Evolutionary conservation across 2,888 invertebrate genomes (phyloP), one percentile per base, ranked within the genome.

Genomic region (Chloroclystis v-ata): DNA sequence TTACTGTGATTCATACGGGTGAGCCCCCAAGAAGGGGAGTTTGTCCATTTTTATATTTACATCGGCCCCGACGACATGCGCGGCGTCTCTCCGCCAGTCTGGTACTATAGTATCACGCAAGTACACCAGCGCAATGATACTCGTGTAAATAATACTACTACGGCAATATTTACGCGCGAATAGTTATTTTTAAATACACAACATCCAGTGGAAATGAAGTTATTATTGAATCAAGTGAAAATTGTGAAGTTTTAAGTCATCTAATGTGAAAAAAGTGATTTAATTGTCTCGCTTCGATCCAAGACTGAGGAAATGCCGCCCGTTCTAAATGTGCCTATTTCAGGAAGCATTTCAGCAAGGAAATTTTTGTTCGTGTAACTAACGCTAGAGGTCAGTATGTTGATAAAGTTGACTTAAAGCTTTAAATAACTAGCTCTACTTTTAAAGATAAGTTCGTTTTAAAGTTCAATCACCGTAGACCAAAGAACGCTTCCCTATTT

Each of bases 31-130:
- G 83, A 84, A 86, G 87, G 86, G 85, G 86, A 86, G 84, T 80
- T 82, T 80, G 77, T 83, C 78, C 84, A 85, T 85, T 87, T 86
- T 87, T 87, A 86, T 85, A 86, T 85, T 86, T 87, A 82, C 80
- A 79, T 69, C 82, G 81, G 77, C 83, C 81, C 84, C 75, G 85
- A 84, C 75, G 85, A 84, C 85, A 85, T 86, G 85, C 86, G 87
- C 86, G 84, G 72, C 84, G 84, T 78, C 77, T 78, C 78, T 74
- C 70, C 72, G 83, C 76, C 85, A 87, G 86, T 86, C 82, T 76
- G 78, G 69, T 74, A 83, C 81, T 81, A 84, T 81, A 77, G 78
- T 81, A 76, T 81, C 82, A 82, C 82, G 82, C 80, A 82, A 84
- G 69, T 78, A 82, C 83, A 84, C 77, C 79, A 82, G 74, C 77